Conservation (phyloP, 2,113 vertebrate genomes). For the Brevimyrus niger region DNA sequence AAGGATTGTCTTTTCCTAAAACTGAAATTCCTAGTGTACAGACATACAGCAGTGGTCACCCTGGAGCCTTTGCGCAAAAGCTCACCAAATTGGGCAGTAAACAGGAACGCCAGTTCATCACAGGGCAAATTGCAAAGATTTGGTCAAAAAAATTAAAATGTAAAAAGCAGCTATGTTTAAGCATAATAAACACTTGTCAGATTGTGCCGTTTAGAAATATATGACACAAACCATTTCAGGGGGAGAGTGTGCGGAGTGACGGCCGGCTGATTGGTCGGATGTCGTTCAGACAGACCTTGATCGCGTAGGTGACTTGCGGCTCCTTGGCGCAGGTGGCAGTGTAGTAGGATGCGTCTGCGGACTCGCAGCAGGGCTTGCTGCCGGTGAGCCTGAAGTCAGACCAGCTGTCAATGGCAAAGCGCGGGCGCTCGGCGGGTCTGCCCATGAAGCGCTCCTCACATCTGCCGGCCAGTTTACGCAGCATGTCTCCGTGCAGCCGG, state of each 20-base stretch:
- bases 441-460: conserved; percentile 75
- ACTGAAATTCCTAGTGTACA: neutral
- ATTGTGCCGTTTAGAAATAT: neutral
- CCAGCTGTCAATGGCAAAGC: conserved; percentile 73
- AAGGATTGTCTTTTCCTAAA: neutral
- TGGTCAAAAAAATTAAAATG: neutral
- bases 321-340: conserved; percentile 71
- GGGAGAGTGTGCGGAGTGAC: neutral
- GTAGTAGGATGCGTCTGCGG: conserved; percentile 72
- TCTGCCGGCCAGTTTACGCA: conserved; percentile 61
- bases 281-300: conserved; percentile 59
- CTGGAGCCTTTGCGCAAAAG: neutral
- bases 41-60: neutral
- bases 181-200: neutral
- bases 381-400: conserved; percentile 70
- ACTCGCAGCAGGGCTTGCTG: conserved; percentile 68
- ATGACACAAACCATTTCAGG: neutral
- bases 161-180: neutral
- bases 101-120: neutral
- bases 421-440: conserved; percentile 66
- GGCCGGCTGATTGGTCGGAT: neutral
- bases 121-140: neutral
- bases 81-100: neutral
- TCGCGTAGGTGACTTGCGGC: conserved; percentile 65
- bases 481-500: conserved; percentile 62